Base-by-base conservation (phyloP, 2,888 invertebrate genomes). In the Euphydryas editha region DNA sequence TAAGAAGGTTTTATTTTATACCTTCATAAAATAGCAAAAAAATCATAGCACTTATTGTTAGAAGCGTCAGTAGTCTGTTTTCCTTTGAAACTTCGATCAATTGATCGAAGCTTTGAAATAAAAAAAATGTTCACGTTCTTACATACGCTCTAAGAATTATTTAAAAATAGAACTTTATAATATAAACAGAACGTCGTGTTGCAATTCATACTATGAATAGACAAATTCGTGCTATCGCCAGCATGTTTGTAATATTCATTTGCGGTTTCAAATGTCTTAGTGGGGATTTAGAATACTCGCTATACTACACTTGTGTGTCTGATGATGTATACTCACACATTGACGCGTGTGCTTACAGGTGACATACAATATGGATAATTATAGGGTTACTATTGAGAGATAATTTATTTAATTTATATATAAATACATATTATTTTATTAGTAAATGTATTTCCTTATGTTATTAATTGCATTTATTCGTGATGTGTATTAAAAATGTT, bases 241-340 rank as follows among this genome's bases (percentile, higher is more conserved):
- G 44, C 65, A 62, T 66, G 67, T 68, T 63, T 64, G 60, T 47
- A 60, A 62, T 71, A 69, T 72, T 66, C 68, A 67, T 67, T 71
- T 68, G 72, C 65, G 72, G 72, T 72, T 61, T 58, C 62, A 47
- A 54, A 69, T 71, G 72, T 66, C 72, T 71, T 67, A 47, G 64
- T 60, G 56, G 13, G 60, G 68, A 67, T 72, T 63, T 72, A 60
- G 64, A 62, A 59, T 64, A 59, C 62, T 51, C 20, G 49, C 58
- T 24, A 24, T 24, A 21, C 39, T 68, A 69, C 69, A 64, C 65
- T 69, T 69, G 69, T 72, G 42, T 56, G 62, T 62, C 59, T 62
- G 59, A 68, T 62, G 30, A 30, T 30, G 56, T 64, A 36, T 15
- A 46, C 56, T 51, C 58, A 55, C 47, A 63, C 49, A 56, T 20